Evolutionary conservation across 2,113 vertebrate species (phyloP), one percentile per base, ranked within the genome.

Genomic region (Trichechus manatus): DNA sequence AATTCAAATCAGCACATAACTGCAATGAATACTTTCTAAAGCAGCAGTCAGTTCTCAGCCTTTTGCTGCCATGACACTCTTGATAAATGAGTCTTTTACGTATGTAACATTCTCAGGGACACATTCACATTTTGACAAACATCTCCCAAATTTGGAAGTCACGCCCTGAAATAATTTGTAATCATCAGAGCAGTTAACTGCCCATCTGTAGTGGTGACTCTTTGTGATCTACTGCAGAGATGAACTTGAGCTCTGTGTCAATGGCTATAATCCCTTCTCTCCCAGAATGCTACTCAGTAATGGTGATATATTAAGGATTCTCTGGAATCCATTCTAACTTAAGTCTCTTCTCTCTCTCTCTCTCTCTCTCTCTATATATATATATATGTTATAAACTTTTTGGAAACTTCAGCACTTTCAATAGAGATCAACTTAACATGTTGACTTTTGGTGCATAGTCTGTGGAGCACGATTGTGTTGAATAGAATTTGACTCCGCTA

Each of bases 121-220:
- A 44, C 23, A 31, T n/a, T 91, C 33, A 20, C 91, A 70, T 75
- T 85, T 81, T 91, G 61, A 87, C 63, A 87, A 33, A 93, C 25
- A 27, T 72, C 61, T 81, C 80, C 61, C 87, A 72, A 5, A 19
- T 79, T 89, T 63, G 89, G 70, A 95, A 84, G 63, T 83, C 85
- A 47, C 36, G 15, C 31, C 2, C 63, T 84, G 25, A 56, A 47
- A 23, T 87, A 9, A 94, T 68, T 31, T 89, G 63, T 87, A 75
- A 74, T 93, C 88, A 79, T 74, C 84, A 82, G 66, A 89, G 82
- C 36, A 63, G 36, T 82, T 77, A 72, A 75, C 29, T 68, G 11
- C 50, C 86, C 83, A 14, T 80, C 78, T 72, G 61, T 13, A 47
- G 61, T 33, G 19, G 50, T 27, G 20, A 81, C 75, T 74, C 14